These are phyloP conservation scores for Falcaria lacertinaria DNA, from an alignment of 2,888 invertebrate species.

Conservation along the genomic window DNA sequence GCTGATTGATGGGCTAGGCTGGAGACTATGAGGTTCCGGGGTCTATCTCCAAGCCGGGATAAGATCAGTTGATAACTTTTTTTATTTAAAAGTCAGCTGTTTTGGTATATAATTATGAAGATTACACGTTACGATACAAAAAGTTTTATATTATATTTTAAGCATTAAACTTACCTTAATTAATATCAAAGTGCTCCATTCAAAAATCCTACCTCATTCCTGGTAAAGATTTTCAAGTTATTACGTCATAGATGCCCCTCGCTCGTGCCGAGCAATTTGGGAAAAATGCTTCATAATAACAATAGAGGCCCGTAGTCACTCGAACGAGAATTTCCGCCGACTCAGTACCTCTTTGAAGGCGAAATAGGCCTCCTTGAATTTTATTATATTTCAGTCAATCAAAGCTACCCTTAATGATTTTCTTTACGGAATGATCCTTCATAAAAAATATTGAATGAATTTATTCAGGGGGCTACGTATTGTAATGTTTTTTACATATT, in stretches of 20 bases:
- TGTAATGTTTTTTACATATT: not conserved
- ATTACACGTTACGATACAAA: no score
- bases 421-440: not conserved
- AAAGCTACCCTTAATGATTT: slow-evolving; percentile 1
- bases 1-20: no score
- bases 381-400: slow-evolving; percentile 2
- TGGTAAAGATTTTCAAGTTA: not conserved
- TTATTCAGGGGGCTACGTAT: not conserved
- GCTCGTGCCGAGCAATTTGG: not conserved
- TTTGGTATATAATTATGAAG: no score
- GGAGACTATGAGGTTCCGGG: no score
- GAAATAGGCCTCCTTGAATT: not conserved
- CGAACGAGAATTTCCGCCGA: slow-evolving; percentile 1
- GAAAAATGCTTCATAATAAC: not conserved
- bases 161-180: no score
- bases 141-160: no score
- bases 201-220: not conserved
- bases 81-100: no score
- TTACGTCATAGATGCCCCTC: not conserved
- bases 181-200: no score
- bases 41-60: no score
- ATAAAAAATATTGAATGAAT: not conserved
- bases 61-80: no score
- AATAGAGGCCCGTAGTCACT: not conserved
- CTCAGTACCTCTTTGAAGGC: slow-evolving; percentile 1